A percentile compares a stretch with the other conserved stretches of the same genome.
phyloP scores from a whole-genome alignment of 2,888 invertebrate genomes.

The Harpagoxenus sublaevis region DNA sequence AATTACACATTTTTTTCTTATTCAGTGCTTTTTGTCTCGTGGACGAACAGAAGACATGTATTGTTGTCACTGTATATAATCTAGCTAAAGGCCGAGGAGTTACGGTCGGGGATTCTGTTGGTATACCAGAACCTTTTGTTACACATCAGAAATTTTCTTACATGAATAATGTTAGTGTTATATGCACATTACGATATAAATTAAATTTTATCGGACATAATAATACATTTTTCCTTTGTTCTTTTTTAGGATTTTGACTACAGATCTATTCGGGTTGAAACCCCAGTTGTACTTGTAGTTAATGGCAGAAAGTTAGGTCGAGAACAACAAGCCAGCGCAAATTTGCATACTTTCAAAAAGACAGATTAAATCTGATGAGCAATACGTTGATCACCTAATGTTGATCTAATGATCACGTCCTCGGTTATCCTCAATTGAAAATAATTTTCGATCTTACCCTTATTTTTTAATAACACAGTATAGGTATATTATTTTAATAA shows the following conservation, averaged over 20 bases:
- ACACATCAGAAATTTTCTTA: conserved; percentile 88
- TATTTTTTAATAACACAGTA: conserved; percentile 10
- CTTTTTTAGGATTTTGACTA: conserved; percentile 90
- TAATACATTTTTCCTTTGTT: conserved; percentile 7
- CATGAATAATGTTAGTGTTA: conserved; percentile 87
- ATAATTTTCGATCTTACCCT: neutral
- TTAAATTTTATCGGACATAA: conserved; percentile 1
- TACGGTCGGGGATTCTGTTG: conserved; percentile 94
- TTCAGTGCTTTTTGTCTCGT: conserved; percentile 93
- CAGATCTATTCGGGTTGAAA: conserved; percentile 92
- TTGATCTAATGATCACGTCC: neutral
- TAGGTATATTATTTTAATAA: neutral
- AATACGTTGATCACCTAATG: neutral
- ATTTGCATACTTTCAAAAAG: conserved; percentile 90
- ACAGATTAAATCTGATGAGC: conserved; percentile 84
- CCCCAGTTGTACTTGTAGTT: conserved; percentile 91
- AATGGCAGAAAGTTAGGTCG: conserved; percentile 92
- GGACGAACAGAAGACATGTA: conserved; percentile 91
- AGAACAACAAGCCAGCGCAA: conserved; percentile 89
- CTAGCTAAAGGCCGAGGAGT: conserved; percentile 93
- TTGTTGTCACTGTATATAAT: conserved; percentile 94
- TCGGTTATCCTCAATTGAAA: neutral
- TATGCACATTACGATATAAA: neutral
- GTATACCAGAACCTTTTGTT: conserved; percentile 92
- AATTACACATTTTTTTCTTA: conserved; percentile 70